Conservation (phyloP, 2,888 invertebrate species). For the Tenthredo amoena region DNA sequence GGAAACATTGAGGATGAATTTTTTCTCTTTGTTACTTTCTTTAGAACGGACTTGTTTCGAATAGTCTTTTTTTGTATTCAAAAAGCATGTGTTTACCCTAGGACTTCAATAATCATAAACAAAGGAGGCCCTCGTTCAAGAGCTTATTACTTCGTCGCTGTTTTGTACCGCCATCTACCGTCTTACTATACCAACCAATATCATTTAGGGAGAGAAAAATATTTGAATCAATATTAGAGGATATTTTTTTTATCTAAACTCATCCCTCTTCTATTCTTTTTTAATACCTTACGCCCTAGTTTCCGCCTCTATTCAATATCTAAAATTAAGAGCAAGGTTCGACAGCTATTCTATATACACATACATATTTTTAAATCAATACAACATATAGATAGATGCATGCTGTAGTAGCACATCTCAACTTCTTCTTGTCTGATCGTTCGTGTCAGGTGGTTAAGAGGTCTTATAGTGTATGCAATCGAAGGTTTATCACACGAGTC, state of each 20-base stretch:
- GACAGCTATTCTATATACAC: neutral
- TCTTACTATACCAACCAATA: neutral
- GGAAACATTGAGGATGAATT: conserved; percentile 62
- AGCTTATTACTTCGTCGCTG: neutral
- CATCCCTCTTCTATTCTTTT: neutral
- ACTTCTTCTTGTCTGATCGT: neutral
- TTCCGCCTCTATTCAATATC: neutral
- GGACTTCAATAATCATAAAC: neutral
- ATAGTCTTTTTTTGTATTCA: neutral
- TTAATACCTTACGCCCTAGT: neutral
- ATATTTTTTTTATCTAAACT: neutral
- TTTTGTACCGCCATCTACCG: neutral
- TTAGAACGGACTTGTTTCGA: neutral
- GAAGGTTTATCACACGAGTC: neutral
- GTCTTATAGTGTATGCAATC: conserved; percentile 1
- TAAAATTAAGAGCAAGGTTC: neutral
- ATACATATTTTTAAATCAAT: conserved; percentile 4
- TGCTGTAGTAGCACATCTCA: neutral
- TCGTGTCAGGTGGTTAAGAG: conserved; percentile 22
- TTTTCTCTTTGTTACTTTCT: neutral
- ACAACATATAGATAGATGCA: neutral
- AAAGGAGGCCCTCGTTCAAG: neutral
- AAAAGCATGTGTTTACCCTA: neutral
- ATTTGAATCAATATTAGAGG: conserved; percentile 18
- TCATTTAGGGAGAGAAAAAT: neutral